phyloP scores from a whole-genome alignment of 2,113 vertebrate species.

The Amphiprion ocellaris region DNA sequence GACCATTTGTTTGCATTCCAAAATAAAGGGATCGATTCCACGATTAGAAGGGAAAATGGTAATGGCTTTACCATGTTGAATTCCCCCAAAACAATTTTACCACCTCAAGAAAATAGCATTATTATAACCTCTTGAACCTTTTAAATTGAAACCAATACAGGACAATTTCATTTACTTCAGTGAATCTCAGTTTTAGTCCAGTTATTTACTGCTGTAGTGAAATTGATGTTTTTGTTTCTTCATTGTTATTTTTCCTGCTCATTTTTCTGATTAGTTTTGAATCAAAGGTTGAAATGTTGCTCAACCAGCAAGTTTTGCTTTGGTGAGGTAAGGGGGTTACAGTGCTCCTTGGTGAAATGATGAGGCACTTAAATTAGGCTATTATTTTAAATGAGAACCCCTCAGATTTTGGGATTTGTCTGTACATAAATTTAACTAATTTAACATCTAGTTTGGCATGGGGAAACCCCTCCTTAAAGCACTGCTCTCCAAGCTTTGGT shows the following conservation, averaged over 20 bases:
- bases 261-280: constrained; percentile 66
- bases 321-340: constrained; percentile 64
- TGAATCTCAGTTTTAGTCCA: constrained; percentile 59
- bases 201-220: constrained; percentile 73
- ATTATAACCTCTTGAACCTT: constrained; percentile 50
- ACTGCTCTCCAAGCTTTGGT: constrained; percentile 84
- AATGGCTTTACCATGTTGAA: constrained; percentile 31
- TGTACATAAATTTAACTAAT: constrained; percentile 48
- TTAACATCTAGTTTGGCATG: constrained; percentile 33
- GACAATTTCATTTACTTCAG: constrained; percentile 57
- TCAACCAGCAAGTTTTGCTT: constrained; percentile 96
- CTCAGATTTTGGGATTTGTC: constrained; percentile 41
- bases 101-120: constrained; percentile 41
- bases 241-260: constrained; percentile 56
- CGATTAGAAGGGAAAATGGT: constrained; percentile 70
- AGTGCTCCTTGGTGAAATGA: constrained; percentile 67
- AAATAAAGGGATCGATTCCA: constrained; percentile 77
- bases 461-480: constrained; percentile 67
- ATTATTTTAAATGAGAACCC: constrained; percentile 47
- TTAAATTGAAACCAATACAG: constrained; percentile 55
- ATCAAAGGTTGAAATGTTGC: constrained; percentile 84
- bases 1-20: constrained; percentile 80
- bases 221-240: constrained; percentile 63
- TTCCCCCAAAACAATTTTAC: constrained; percentile 50
- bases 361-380: constrained; percentile 78